These are phyloP conservation scores for Butorides virescens DNA, from an alignment of 2,113 vertebrate genomes.

Conservation along the genomic window DNA sequence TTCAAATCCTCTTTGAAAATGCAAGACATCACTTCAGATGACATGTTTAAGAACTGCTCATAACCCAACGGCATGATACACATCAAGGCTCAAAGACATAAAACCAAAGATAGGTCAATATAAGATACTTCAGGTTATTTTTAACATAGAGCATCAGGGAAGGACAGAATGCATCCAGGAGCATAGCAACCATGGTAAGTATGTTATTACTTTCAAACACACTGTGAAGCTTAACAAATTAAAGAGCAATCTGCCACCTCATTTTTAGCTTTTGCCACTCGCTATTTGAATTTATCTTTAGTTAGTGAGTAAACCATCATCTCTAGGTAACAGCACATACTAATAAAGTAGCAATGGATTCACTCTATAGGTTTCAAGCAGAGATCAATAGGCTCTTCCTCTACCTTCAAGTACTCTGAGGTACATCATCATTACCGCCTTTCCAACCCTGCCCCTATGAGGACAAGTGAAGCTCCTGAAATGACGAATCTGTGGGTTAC, in stretches of 20 bases:
- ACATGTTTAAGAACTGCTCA: background rate
- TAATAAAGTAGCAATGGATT: background rate
- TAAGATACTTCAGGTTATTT: background rate
- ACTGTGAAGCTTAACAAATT: background rate
- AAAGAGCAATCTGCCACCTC: background rate
- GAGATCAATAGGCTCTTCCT: background rate
- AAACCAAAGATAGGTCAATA: background rate
- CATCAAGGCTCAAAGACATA: background rate
- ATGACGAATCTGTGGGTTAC: background rate
- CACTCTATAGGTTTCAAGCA: background rate
- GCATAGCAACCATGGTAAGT: background rate
- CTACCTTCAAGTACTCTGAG: background rate
- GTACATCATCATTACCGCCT: background rate
- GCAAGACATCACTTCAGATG: background rate
- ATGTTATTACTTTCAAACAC: background rate
- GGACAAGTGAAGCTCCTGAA: background rate
- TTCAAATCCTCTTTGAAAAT: background rate
- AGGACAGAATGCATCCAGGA: background rate
- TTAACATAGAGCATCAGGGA: background rate
- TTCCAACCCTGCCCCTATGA: background rate
- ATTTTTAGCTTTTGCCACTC: background rate
- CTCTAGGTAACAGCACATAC: slow-evolving; percentile 7
- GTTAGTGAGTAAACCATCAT: background rate
- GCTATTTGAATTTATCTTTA: background rate
- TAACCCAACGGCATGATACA: background rate